phyloP scores from a whole-genome alignment of 2,888 invertebrate genomes.

The Lepetodrilus schrolli region DNA sequence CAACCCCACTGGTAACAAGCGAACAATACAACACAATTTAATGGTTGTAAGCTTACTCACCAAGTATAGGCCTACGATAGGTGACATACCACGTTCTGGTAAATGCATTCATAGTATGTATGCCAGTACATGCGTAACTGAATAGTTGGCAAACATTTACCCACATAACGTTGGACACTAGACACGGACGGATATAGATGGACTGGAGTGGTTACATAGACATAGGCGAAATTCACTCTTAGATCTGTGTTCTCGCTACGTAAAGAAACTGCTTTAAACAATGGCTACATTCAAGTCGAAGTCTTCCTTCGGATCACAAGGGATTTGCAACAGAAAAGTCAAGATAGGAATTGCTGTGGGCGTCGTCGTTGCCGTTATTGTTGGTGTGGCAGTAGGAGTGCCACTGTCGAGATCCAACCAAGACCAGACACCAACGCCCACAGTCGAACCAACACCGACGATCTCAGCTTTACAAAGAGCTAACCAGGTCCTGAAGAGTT shows the following conservation, averaged over 20 bases:
- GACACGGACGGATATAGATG: no score
- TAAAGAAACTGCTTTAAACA: background rate
- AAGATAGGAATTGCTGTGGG: slow-evolving; percentile 28
- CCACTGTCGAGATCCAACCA: slow-evolving; percentile 37
- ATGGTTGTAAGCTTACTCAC: no score
- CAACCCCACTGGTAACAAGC: no score
- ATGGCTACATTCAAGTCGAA: background rate
- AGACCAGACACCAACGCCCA: slow-evolving; percentile 28
- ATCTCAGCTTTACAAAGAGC: slow-evolving; percentile 47
- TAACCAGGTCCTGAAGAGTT: slow-evolving; percentile 52
- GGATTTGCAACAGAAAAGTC: background rate
- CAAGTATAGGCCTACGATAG: no score
- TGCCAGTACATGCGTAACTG: no score
- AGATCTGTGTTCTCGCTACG: background rate
- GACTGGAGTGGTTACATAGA: no score
- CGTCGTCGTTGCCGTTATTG: slow-evolving; percentile 43
- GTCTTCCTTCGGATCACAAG: background rate
- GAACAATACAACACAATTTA: no score
- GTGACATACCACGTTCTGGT: no score
- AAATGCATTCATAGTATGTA: no score
- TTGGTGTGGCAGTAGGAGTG: slow-evolving; percentile 48
- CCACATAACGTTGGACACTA: no score
- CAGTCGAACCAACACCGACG: slow-evolving; percentile 3
- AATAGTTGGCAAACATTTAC: no score
- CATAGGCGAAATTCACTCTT: background rate